Percentiles rank a stretch among this genome's conserved stretches.
Evolutionary conservation across 2,113 vertebrate species (phyloP).

Genomic region (Xenopus borealis): DNA sequence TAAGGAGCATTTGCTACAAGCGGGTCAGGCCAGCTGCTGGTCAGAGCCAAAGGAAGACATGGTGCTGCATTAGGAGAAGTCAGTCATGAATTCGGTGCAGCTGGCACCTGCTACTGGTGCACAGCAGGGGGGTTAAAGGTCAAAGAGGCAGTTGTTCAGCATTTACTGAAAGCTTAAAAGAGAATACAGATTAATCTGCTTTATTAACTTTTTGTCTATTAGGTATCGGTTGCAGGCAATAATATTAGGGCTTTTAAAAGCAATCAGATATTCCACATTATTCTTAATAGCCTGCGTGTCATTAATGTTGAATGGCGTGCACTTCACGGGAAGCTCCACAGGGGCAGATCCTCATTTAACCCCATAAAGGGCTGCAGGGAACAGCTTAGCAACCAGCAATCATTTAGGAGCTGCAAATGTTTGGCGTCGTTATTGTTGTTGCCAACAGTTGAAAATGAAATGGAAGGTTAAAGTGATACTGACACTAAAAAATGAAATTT

Average conservation of each 20-base stretch:
- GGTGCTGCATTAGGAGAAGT: conserved; percentile 52
- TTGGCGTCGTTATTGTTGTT: too few species aligned
- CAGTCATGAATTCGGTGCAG: conserved; percentile 65
- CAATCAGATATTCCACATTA: conserved; percentile 73
- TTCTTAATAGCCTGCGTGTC: conserved; percentile 78
- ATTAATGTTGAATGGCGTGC: conserved; percentile 79
- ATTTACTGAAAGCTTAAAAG: conserved; percentile 76
- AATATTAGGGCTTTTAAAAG: conserved; percentile 75
- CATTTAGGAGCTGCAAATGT: too few species aligned
- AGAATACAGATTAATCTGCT: conserved; percentile 82
- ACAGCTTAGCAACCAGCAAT: too few species aligned
- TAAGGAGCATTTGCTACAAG: conserved; percentile 73
- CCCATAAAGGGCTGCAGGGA: too few species aligned
- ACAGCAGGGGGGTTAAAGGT: conserved; percentile 73
- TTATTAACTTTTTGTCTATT: conserved; percentile 82
- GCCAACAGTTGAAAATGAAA: too few species aligned
- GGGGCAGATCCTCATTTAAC: not conserved
- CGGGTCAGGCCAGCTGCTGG: conserved; percentile 85
- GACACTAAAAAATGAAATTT: too few species aligned
- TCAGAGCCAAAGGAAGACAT: conserved; percentile 74
- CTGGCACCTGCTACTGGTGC: conserved; percentile 83
- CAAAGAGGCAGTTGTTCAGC: conserved; percentile 78
- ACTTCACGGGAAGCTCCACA: conserved; percentile 31
- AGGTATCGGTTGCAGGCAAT: conserved; percentile 78
- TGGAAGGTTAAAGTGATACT: too few species aligned